These are phyloP conservation scores for Heliconius congener DNA, from an alignment of 1,140 invertebrate genomes.

Conservation along the genomic window DNA sequence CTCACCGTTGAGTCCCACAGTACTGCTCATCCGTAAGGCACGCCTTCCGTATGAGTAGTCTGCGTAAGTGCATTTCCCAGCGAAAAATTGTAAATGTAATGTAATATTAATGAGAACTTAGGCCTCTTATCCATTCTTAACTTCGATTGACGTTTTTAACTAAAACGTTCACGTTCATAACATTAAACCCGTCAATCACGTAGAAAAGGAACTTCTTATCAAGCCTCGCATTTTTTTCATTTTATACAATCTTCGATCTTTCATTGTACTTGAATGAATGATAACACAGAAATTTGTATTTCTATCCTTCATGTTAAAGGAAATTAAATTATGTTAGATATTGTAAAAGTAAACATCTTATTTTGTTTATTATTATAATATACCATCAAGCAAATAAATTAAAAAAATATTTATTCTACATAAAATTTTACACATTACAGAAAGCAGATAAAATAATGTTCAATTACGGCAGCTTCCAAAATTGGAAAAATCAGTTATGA, in stretches of 20 bases:
- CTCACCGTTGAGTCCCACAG: too few relatives aligned
- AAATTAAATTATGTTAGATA: not conserved
- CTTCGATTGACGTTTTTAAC: not conserved
- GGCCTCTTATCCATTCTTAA: not conserved
- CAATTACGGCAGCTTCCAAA: too few relatives aligned
- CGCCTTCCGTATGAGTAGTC: too few relatives aligned
- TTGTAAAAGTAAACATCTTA: too few relatives aligned
- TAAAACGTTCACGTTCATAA: slow-evolving; percentile 7
- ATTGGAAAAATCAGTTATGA: too few relatives aligned
- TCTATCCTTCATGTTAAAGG: not conserved
- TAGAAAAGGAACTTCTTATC: slow-evolving; percentile 17
- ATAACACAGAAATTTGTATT: not conserved
- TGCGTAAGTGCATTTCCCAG: too few relatives aligned
- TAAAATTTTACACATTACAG: too few relatives aligned
- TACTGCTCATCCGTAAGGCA: too few relatives aligned
- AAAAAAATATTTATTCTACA: too few relatives aligned
- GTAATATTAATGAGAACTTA: slow-evolving; percentile 21
- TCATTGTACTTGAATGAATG: not conserved
- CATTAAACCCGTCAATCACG: slow-evolving; percentile 38
- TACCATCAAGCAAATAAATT: too few relatives aligned
- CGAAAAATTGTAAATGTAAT: not conserved
- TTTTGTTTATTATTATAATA: too few relatives aligned
- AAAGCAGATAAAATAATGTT: too few relatives aligned
- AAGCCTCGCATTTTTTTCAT: not conserved
- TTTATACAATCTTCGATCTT: slow-evolving; percentile 12